Conservation (phyloP, 1,140 invertebrate species). For the Ladona fulva region DNA sequence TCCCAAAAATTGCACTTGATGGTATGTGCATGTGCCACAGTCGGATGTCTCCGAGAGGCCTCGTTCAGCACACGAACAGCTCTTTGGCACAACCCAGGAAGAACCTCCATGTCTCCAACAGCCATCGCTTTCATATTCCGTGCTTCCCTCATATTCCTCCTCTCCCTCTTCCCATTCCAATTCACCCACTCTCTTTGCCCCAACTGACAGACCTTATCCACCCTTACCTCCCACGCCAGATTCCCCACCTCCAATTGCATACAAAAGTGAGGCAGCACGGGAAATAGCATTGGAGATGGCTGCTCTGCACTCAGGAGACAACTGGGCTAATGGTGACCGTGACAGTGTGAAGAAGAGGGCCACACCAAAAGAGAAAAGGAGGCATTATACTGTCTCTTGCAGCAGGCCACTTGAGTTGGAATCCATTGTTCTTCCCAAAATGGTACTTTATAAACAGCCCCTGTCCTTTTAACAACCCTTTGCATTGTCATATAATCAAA, state of each 20-base stretch:
- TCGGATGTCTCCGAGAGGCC: slow-evolving; percentile 12
- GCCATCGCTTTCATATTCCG: background rate
- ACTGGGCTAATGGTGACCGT: slow-evolving; percentile 27
- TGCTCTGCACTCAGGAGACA: slow-evolving; percentile 28
- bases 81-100: slow-evolving; percentile 32
- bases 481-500: background rate
- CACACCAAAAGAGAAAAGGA: slow-evolving; percentile 67
- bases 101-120: slow-evolving; percentile 17
- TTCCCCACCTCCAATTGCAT: slow-evolving; percentile 47
- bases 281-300: slow-evolving; percentile 78
- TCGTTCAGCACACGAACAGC: slow-evolving; percentile 35
- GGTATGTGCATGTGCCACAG: background rate
- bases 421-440: slow-evolving; percentile 33
- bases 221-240: slow-evolving; percentile 38
- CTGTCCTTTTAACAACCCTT: background rate
- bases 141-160: slow-evolving; percentile 17
- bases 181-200: slow-evolving; percentile 9
- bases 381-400: slow-evolving; percentile 80
- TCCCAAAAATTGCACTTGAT: background rate
- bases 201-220: slow-evolving; percentile 28
- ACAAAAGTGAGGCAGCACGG: slow-evolving; percentile 73
- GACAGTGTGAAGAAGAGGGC: slow-evolving; percentile 42
- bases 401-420: slow-evolving; percentile 42
- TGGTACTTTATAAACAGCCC: slow-evolving; percentile 28
- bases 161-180: background rate